Conservation (phyloP, 2,113 vertebrate genomes). For the Anseranas semipalmata region DNA sequence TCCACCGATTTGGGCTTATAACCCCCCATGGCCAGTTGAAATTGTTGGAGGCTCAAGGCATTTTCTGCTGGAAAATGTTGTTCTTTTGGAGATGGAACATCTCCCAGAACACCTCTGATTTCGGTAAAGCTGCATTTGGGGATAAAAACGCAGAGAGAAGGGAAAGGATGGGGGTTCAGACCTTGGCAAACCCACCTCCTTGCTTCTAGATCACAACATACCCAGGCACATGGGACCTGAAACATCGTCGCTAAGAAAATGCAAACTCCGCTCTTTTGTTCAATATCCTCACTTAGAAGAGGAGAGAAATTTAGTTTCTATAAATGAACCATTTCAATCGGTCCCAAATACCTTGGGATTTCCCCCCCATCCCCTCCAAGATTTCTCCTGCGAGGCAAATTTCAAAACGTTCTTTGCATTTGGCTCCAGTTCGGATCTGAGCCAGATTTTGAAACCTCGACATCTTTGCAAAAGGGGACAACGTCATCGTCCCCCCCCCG, state of each 20-base stretch:
- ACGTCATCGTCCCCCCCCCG: not conserved
- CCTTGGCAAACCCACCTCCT: not conserved
- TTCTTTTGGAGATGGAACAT: not conserved
- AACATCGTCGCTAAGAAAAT: not conserved
- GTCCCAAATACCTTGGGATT: not conserved
- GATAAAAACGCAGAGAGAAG: not conserved
- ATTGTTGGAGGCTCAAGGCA: fast-evolving
- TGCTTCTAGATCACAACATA: not conserved
- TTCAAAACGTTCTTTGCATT: constrained; percentile 33
- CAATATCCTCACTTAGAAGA: not conserved
- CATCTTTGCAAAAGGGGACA: constrained; percentile 39
- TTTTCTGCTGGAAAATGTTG: not conserved
- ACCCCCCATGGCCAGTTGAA: not conserved
- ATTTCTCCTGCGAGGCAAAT: not conserved
- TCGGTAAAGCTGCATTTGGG: not conserved
- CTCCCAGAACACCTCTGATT: not conserved
- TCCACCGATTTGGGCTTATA: not conserved
- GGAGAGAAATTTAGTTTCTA: not conserved
- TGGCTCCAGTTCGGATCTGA: not conserved
- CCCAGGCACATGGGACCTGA: not conserved
- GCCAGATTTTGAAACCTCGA: constrained; percentile 45
- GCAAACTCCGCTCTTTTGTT: not conserved
- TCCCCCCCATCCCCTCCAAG: not conserved
- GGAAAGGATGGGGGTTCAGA: not conserved
- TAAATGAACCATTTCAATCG: not conserved